These are phyloP conservation scores for Agrotis exclamationis DNA, from an alignment of 2,888 invertebrate species.

Conservation along the genomic window DNA sequence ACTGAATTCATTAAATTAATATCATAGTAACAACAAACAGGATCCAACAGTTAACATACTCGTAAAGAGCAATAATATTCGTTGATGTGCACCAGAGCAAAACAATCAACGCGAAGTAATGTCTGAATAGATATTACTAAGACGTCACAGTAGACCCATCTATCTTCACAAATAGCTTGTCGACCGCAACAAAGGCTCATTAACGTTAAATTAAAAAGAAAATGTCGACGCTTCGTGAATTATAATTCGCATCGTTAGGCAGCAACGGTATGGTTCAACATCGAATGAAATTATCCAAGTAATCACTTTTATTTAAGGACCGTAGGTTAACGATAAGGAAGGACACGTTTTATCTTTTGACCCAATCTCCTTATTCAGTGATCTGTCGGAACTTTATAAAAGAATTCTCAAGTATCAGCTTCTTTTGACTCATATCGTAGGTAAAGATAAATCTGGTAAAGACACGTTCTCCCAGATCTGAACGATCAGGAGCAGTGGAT, in stretches of 20 bases:
- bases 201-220: slow-evolving; percentile 68
- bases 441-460: background rate
- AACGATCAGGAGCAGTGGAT: background rate
- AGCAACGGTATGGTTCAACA: slow-evolving; percentile 34
- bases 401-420: background rate
- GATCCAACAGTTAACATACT: slow-evolving; percentile 4
- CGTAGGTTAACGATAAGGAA: background rate
- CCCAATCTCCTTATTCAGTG: slow-evolving; percentile 1
- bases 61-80: background rate
- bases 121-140: slow-evolving; percentile 38
- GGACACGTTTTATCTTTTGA: slow-evolving; percentile 6
- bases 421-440: background rate
- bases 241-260: slow-evolving; percentile 53
- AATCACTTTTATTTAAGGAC: slow-evolving; percentile 1
- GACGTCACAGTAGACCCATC: slow-evolving; percentile 46
- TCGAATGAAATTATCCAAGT: slow-evolving; percentile 24
- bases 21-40: background rate
- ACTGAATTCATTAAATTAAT: background rate
- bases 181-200: slow-evolving; percentile 64
- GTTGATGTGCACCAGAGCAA: slow-evolving; percentile 19
- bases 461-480: background rate
- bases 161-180: slow-evolving; percentile 59
- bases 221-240: slow-evolving; percentile 54
- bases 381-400: background rate
- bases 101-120: slow-evolving; percentile 42